A percentile compares a stretch with the other conserved stretches of the same genome.
These are phyloP conservation scores for Orchestia grillus DNA, from an alignment of 1,140 invertebrate genomes.

Conservation along the genomic window DNA sequence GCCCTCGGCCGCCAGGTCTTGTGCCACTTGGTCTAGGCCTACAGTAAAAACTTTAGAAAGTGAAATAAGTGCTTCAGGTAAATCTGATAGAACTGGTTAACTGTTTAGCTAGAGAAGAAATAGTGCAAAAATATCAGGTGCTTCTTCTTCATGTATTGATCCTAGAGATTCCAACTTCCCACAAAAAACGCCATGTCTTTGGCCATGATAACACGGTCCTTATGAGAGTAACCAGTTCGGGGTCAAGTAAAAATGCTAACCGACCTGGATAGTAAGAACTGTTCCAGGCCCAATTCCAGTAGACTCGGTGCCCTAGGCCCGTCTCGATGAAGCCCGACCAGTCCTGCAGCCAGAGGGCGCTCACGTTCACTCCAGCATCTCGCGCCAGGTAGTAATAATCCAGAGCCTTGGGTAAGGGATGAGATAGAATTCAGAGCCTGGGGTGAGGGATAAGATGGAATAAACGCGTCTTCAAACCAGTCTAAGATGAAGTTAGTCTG, in stretches of 20 bases:
- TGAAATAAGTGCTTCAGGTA: not conserved
- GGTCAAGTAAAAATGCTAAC: not conserved
- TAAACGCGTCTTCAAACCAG: not conserved
- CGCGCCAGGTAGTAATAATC: constrained; percentile 68
- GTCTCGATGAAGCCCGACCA: constrained; percentile 72
- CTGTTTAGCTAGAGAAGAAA: too few relatives aligned
- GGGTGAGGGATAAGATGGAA: not conserved
- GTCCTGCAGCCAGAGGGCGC: constrained; percentile 73
- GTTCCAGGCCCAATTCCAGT: constrained; percentile 74
- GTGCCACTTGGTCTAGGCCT: constrained; percentile 69
- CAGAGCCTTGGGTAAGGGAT: constrained; percentile 69
- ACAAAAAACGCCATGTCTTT: not conserved
- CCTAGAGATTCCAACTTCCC: too few relatives aligned
- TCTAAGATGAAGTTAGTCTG: not conserved
- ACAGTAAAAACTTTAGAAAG: constrained; percentile 61
- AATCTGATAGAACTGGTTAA: too few relatives aligned
- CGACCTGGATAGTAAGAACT: constrained; percentile 70
- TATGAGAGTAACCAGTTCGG: not conserved
- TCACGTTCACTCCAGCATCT: constrained; percentile 69
- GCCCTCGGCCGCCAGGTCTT: constrained; percentile 68
- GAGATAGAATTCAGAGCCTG: constrained; percentile 69
- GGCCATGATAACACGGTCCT: not conserved
- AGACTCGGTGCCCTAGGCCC: constrained; percentile 71
- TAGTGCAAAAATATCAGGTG: too few relatives aligned
- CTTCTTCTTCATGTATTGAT: too few relatives aligned